Evolutionary conservation across 2,797 vertebrate genomes (phyloP).

Genomic region (Psittacula echo): DNA sequence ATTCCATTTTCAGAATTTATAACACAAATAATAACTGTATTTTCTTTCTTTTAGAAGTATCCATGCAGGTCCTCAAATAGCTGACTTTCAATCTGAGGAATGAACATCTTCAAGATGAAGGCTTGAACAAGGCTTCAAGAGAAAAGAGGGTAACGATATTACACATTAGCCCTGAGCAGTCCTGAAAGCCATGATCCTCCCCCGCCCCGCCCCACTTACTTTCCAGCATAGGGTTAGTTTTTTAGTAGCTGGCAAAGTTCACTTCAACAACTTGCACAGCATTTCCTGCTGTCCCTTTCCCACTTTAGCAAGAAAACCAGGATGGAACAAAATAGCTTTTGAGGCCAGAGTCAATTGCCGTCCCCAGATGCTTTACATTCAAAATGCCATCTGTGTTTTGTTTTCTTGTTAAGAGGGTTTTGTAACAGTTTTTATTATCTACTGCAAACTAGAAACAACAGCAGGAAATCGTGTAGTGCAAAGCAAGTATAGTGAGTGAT

Average conservation of each 20-base stretch:
- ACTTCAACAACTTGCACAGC: neutral
- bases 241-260: conserved; percentile 38
- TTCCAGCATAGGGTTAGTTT: neutral
- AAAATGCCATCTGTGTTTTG: conserved; percentile 75
- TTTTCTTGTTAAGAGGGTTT: conserved; percentile 75
- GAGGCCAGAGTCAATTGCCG: conserved; percentile 35
- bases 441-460: conserved; percentile 75
- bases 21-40: conserved; percentile 22
- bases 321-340: conserved; percentile 59
- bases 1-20: conserved; percentile 43
- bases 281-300: conserved; percentile 21
- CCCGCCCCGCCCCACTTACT: neutral
- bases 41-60: conserved; percentile 44
- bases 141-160: neutral
- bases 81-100: conserved; percentile 20
- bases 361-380: conserved; percentile 74
- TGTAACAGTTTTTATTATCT: conserved; percentile 75
- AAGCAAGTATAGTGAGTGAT: conserved; percentile 64
- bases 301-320: conserved; percentile 50
- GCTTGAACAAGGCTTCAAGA: neutral
- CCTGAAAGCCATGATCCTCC: neutral
- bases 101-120: neutral
- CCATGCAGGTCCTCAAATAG: conserved; percentile 8
- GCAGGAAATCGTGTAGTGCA: conserved; percentile 61
- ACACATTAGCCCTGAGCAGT: neutral